Conservation (phyloP, 2,113 vertebrate genomes). For the Odontesthes bonariensis region DNA sequence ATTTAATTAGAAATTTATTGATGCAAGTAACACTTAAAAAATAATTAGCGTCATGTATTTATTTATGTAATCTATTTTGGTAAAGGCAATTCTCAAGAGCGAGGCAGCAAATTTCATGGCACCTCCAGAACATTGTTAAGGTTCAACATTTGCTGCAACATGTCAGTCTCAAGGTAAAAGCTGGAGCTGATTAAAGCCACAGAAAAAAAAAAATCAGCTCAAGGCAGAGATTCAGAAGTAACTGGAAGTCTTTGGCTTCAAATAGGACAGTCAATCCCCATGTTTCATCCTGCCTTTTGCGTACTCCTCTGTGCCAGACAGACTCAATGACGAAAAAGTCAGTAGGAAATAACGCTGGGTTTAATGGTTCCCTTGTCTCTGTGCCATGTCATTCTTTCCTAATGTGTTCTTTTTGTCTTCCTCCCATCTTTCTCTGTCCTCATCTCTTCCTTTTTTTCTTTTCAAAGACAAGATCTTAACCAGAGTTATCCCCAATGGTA, state of each 20-base stretch:
- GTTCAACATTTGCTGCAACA: neutral
- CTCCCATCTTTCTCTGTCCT: neutral
- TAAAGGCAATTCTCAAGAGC: neutral
- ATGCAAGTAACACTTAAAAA: conserved; percentile 3
- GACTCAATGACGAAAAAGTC: conserved; percentile 38
- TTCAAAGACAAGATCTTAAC: conserved; percentile 49
- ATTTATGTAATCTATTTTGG: too few species aligned
- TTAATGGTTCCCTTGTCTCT: conserved; percentile 58
- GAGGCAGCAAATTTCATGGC: conserved; percentile 21
- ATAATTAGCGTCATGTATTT: too few species aligned
- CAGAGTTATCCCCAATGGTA: conserved; percentile 33
- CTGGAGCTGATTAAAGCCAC: conserved; percentile 18
- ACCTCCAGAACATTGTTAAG: conserved; percentile 1
- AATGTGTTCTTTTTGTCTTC: conserved; percentile 32
- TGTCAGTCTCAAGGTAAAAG: conserved; percentile 48
- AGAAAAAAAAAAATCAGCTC: conserved; percentile 37
- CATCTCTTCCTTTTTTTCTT: neutral
- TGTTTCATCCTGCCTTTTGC: conserved; percentile 42
- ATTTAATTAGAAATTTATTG: conserved; percentile 36
- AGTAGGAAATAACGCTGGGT: conserved; percentile 53
- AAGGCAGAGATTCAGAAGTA: conserved; percentile 40
- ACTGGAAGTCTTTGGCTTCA: conserved; percentile 38
- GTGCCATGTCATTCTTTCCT: conserved; percentile 67
- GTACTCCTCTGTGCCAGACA: conserved; percentile 25
- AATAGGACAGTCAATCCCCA: conserved; percentile 35